phyloP scores from a whole-genome alignment of 92 coral and sea anemone genomes.

The Heteractis magnifica region DNA sequence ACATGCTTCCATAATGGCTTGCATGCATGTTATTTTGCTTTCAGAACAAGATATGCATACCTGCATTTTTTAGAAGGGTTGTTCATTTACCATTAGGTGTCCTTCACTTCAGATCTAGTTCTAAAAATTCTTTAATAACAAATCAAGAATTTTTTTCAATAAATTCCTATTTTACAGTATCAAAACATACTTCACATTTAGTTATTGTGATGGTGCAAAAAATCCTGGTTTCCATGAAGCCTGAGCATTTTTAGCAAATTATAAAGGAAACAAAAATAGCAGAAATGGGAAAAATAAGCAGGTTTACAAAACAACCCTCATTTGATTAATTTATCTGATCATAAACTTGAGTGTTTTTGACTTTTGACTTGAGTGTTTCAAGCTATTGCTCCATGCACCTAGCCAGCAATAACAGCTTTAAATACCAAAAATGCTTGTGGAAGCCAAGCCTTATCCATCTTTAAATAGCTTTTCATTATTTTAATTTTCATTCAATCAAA shows the following conservation, averaged over 20 bases:
- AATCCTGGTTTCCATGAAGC: not conserved
- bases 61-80: too few species aligned
- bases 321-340: too few species aligned
- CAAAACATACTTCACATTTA: not conserved
- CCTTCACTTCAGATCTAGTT: not conserved
- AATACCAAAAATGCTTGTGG: not conserved
- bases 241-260: not conserved
- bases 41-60: too few species aligned
- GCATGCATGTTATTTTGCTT: too few species aligned
- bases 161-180: not conserved
- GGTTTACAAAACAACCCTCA: too few species aligned
- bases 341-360: too few species aligned
- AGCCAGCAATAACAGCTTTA: too few species aligned
- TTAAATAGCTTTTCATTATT: not conserved
- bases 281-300: not conserved
- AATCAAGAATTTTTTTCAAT: not conserved
- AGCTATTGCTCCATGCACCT: too few species aligned
- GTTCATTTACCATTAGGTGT: not conserved
- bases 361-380: too few species aligned
- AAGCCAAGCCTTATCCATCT: not conserved
- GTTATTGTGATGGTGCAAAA: not conserved
- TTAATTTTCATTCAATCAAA: not conserved
- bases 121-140: not conserved
- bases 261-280: not conserved
- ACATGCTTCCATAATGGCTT: too few species aligned